Base-by-base conservation (phyloP, 2,797 vertebrate genomes). In the Etheostoma perlongum region DNA sequence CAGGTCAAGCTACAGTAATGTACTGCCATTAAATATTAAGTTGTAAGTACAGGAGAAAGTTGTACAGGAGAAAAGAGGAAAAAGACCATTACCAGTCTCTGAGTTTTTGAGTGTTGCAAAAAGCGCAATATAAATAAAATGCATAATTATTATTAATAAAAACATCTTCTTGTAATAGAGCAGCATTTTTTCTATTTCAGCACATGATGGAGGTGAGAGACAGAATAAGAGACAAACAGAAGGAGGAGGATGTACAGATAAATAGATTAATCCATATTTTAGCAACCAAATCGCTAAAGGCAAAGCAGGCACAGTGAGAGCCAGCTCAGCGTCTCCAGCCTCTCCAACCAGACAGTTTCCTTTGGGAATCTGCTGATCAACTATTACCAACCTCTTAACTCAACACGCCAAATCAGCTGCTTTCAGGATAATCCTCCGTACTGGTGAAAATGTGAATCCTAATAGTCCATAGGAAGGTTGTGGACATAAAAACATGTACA, bases 381-480 rank as follows among this genome's bases (percentile, higher is more conserved):
- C 78, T 30, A 40, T 40, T 70, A 59, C 67, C 67, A 72, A 78
- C 78, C 67, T 66, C 71, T 78, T 52, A 47, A 63, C 70, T 65
- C 68, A 85, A 57, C 66, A 16, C 74, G 89, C 76, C 53, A 25
- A 86, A 78, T 89, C 85, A 87, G 79, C 87, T 72, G 74, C 72
- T 89, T 82, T 80, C 75, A 85, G 70, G 63, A 83, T 81, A 71
- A 89, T 81, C 78, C 62, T 25, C 59, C 48, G 42, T 85, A 33
- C 86, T 64, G 61, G 42, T 74, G 55, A 47, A 84, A 74, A 79
- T 67, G 61, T 13, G 82, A 79, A 89, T 87, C 61, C 67, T 76
- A 72, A 84, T 64, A 19, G 78, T 78, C 58, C 68, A 18, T 14
- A 2, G 3, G 57, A 55, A 66, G 44, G 71, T 53, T 61, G 42